Percentiles rank a stretch among this genome's conserved stretches.
These are phyloP conservation scores for Biston stratarius DNA, from an alignment of 2,888 invertebrate species.

Conservation along the genomic window DNA sequence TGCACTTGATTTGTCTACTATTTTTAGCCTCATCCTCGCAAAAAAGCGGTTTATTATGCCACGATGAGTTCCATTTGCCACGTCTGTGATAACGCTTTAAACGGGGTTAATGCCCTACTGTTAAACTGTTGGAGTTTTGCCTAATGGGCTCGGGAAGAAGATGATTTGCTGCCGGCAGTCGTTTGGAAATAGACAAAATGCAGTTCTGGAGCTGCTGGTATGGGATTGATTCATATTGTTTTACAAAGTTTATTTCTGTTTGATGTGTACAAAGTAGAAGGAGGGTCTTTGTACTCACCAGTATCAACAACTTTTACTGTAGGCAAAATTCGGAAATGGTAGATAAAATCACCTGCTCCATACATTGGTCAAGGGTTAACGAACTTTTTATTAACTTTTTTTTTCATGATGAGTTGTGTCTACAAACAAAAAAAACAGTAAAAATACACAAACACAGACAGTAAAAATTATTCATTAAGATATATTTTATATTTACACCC, in stretches of 20 bases:
- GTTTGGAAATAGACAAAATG: conserved; percentile 29
- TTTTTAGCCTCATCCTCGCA: conserved; percentile 48
- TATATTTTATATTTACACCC: too few species aligned
- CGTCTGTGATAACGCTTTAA: conserved; percentile 50
- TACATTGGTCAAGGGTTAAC: too few species aligned
- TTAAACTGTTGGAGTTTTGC: conserved; percentile 66
- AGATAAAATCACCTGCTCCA: too few species aligned
- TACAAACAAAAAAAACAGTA: too few species aligned
- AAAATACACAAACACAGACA: too few species aligned
- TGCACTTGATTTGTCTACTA: conserved; percentile 43
- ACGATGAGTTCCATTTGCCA: conserved; percentile 55
- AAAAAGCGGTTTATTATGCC: conserved; percentile 67
- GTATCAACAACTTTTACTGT: too few species aligned
- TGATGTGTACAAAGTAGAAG: too few species aligned
- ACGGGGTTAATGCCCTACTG: conserved; percentile 64
- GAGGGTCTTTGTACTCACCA: too few species aligned
- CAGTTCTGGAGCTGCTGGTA: conserved; percentile 7
- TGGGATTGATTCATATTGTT: conserved; percentile 6
- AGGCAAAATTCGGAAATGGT: too few species aligned
- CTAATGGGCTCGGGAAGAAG: conserved; percentile 68
- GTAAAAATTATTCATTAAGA: too few species aligned
- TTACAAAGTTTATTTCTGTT: neutral
- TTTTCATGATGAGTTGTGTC: too few species aligned
- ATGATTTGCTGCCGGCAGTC: conserved; percentile 50
- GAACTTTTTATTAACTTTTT: too few species aligned